Evolutionary conservation across 2,888 invertebrate species (phyloP).

Genomic region (Tetragonisca angustula): DNA sequence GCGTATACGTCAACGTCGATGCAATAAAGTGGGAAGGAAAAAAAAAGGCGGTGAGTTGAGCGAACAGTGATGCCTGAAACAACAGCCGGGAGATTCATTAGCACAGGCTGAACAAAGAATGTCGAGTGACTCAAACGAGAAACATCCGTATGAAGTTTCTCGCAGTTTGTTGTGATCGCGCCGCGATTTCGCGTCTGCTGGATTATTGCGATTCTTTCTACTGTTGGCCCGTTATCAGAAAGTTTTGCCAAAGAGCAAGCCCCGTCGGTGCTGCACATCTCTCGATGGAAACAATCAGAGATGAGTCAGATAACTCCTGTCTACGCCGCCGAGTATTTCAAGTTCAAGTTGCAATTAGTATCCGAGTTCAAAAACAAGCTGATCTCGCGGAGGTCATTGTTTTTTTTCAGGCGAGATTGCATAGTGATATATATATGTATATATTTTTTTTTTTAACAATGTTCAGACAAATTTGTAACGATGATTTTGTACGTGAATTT

Average conservation of each 20-base stretch:
- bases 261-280: slow-evolving; percentile 9
- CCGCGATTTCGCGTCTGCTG: background rate
- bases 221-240: slow-evolving; percentile 51
- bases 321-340: slow-evolving; percentile 46
- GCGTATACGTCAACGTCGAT: too few species aligned
- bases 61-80: slow-evolving; percentile 1
- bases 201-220: slow-evolving; percentile 29
- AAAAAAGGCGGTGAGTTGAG: background rate
- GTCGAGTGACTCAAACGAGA: slow-evolving; percentile 18
- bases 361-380: slow-evolving; percentile 12
- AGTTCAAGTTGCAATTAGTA: slow-evolving; percentile 46
- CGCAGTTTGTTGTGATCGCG: slow-evolving; percentile 10
- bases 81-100: slow-evolving; percentile 16
- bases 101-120: slow-evolving; percentile 20
- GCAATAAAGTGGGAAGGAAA: background rate
- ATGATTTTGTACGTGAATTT: too few species aligned
- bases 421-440: too few species aligned
- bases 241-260: slow-evolving; percentile 27
- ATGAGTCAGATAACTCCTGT: slow-evolving; percentile 42
- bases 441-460: background rate
- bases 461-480: too few species aligned
- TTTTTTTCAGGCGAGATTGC: background rate
- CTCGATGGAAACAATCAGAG: slow-evolving; percentile 32
- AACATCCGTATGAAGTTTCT: slow-evolving; percentile 4
- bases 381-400: background rate